phyloP scores from a whole-genome alignment of 2,113 vertebrate species.

The Puffinus mauretanicus region DNA sequence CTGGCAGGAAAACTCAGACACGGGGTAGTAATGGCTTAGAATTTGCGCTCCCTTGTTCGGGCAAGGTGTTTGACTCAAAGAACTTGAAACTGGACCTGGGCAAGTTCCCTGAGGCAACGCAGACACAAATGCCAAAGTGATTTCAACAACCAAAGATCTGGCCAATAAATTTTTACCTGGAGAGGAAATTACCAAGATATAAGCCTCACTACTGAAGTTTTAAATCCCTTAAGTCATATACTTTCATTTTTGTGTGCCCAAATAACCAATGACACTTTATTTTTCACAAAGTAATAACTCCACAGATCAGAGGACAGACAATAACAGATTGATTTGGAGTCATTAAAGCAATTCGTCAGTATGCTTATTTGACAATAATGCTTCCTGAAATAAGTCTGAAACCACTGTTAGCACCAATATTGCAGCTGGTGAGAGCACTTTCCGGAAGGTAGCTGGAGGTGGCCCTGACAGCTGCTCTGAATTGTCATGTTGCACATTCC shows the following conservation, averaged over 20 bases:
- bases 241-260: background rate
- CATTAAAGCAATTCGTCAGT: background rate
- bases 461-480: conserved; percentile 39
- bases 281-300: background rate
- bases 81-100: background rate
- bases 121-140: background rate
- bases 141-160: background rate
- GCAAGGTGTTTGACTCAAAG: background rate
- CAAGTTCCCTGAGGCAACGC: background rate
- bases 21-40: background rate
- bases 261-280: background rate
- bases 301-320: background rate
- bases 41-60: background rate
- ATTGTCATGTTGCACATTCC: conserved; percentile 60
- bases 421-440: background rate
- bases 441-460: background rate
- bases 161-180: background rate
- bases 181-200: background rate
- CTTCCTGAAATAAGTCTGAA: conserved; percentile 1
- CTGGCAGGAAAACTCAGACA: background rate
- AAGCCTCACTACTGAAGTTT: background rate
- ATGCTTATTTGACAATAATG: background rate
- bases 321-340: background rate
- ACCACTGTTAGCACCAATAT: background rate
- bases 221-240: background rate